Base-by-base conservation (phyloP, 92 coral and sea anemone species). In the Bergia puertoricense region DNA sequence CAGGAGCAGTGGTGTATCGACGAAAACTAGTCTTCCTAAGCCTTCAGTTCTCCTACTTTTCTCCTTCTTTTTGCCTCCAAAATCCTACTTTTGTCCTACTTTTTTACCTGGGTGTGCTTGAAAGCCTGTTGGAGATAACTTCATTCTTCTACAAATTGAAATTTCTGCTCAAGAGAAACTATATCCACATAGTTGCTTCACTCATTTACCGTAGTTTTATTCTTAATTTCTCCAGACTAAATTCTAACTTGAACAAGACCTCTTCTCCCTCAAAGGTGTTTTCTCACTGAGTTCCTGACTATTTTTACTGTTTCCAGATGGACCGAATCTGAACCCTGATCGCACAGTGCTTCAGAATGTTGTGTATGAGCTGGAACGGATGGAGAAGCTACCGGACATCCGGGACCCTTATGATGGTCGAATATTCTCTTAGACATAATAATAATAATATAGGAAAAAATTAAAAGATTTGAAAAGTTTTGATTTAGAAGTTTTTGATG, bases 271-370 rank as follows among this genome's bases (percentile, higher is more conserved):
- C 51, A 8, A 46, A 46, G 51, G 8, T 46, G 51, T 4, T 46
- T 46, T 46, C 51, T 46, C 51, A 30, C 30, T 30, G 30, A 30
- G 30, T 30, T 30, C 30, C 36, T 5, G 30, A 30, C 30, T 20
- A 36, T 11, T 5, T 56, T 80, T 11, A 7, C 16, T 30, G 3
- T 57, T 80, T 80, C 43, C 78, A 83, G 86, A 83, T 68, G 86
- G 86, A 48, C 86, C 86, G 8, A 69, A 83, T 7, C 65, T 83
- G 22, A 68, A 69, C 3, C 86, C 86, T 20, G 86, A 83, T 23
- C 86, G 77, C 77, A 69, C 86, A 8, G 86, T 83, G 59, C 50
- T 83, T 62, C 86, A 83, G 86, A 83, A 83, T 42, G 86, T 83
- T 30, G 86, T 83, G 44, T 45, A 68, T 45, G 86, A 83, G 66